A percentile compares a stretch with the other conserved stretches of the same genome.
Evolutionary conservation across 2,888 invertebrate species (phyloP).

Genomic region (Chalcosyrphus nemorum): DNA sequence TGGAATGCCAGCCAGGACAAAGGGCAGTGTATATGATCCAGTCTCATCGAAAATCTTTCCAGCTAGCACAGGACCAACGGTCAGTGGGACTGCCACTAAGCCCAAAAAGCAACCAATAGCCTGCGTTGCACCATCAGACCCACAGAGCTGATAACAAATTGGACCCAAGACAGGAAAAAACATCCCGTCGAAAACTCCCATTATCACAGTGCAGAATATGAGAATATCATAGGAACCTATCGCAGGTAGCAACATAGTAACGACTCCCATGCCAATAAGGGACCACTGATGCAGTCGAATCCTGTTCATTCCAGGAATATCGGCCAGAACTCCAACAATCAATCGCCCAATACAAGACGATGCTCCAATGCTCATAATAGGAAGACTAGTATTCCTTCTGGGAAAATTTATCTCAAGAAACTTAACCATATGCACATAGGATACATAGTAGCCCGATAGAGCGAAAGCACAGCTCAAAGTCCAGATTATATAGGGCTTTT

Average conservation of each 20-base stretch:
- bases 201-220: constrained; percentile 25
- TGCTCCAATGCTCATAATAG: constrained; percentile 65
- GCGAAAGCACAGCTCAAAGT: constrained; percentile 56
- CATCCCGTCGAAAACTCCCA: constrained; percentile 67
- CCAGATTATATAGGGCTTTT: constrained; percentile 56
- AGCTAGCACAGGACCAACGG: constrained; percentile 55
- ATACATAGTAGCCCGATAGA: constrained; percentile 59
- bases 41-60: constrained; percentile 66
- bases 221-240: constrained; percentile 34
- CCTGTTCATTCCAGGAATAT: constrained; percentile 50
- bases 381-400: constrained; percentile 40
- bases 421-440: constrained; percentile 62
- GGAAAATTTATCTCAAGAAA: constrained; percentile 61
- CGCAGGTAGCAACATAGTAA: constrained; percentile 36
- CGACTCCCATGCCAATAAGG: constrained; percentile 54
- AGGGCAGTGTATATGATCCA: constrained; percentile 59
- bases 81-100: constrained; percentile 56
- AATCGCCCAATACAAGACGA: constrained; percentile 63
- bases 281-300: constrained; percentile 59
- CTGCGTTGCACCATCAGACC: constrained; percentile 56
- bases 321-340: constrained; percentile 56
- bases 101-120: constrained; percentile 65
- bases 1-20: constrained; percentile 59
- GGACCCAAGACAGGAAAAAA: constrained; percentile 65
- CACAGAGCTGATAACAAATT: constrained; percentile 59